These are phyloP conservation scores for Uloborus diversus DNA, from an alignment of 1,140 invertebrate genomes.

Conservation along the genomic window DNA sequence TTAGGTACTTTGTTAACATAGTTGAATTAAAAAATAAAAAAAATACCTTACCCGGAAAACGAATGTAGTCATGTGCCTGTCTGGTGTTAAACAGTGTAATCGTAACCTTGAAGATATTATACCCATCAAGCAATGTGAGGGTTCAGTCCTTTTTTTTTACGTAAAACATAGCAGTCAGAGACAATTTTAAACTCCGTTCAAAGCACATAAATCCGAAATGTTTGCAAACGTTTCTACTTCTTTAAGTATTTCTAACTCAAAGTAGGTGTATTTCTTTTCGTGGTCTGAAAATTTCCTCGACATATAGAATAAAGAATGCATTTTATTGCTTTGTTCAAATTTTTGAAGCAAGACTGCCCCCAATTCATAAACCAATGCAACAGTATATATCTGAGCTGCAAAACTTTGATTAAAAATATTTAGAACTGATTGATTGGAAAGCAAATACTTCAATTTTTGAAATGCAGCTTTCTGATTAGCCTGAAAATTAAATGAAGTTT, in stretches of 20 bases:
- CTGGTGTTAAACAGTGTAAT: slow-evolving; percentile 24
- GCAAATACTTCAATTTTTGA: not conserved
- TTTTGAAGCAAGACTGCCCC: slow-evolving; percentile 47
- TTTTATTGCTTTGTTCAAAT: not conserved
- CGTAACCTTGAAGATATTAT: not conserved
- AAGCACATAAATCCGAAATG: slow-evolving; percentile 68
- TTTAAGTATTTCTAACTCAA: slow-evolving; percentile 61
- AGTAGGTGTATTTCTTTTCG: slow-evolving; percentile 54
- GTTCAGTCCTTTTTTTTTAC: not conserved
- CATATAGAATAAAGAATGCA: slow-evolving; percentile 18
- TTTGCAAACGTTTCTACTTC: slow-evolving; percentile 63
- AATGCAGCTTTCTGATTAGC: slow-evolving; percentile 62
- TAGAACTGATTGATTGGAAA: slow-evolving; percentile 18
- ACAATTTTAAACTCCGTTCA: slow-evolving; percentile 56
- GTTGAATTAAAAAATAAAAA: too few species aligned
- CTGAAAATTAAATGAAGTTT: slow-evolving; percentile 63
- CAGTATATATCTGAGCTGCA: slow-evolving; percentile 48
- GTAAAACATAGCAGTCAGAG: slow-evolving; percentile 15
- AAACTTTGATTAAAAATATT: not conserved
- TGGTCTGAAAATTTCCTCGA: slow-evolving; percentile 48
- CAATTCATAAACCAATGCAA: slow-evolving; percentile 32
- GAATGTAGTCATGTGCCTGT: too few species aligned
- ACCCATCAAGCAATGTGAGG: slow-evolving; percentile 30
- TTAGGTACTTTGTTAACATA: too few species aligned
- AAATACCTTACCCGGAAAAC: too few species aligned